A percentile compares a stretch with the other conserved stretches of the same genome.
These are phyloP conservation scores for Centropyge bicolor DNA, from an alignment of 2,797 vertebrate species.

Conservation along the genomic window DNA sequence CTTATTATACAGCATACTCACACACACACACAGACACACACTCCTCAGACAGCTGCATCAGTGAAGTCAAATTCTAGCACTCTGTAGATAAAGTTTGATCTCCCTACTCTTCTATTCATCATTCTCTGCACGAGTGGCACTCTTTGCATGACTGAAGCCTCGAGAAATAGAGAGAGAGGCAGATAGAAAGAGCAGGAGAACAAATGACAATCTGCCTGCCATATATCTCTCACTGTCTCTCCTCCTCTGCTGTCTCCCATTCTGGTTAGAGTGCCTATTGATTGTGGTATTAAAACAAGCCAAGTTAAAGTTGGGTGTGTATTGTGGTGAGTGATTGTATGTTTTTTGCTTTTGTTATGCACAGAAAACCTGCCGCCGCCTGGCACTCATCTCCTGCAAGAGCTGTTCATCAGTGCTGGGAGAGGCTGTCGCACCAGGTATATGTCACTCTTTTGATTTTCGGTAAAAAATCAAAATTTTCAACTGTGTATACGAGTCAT, in stretches of 20 bases:
- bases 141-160: slow-evolving; percentile 56
- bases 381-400: slow-evolving; percentile 88
- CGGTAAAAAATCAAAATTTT: neutral
- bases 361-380: slow-evolving; percentile 88
- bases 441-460: neutral
- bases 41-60: slow-evolving; percentile 41
- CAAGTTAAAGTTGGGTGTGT: slow-evolving; percentile 3
- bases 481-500: neutral
- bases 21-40: slow-evolving; percentile 24
- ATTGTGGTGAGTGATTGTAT: slow-evolving; percentile 36
- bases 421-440: slow-evolving; percentile 91
- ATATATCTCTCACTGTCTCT: slow-evolving; percentile 10
- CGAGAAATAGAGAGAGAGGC: slow-evolving; percentile 30
- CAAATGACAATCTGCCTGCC: slow-evolving; percentile 34
- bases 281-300: slow-evolving; percentile 36
- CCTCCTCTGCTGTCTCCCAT: slow-evolving; percentile 3
- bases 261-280: slow-evolving; percentile 17
- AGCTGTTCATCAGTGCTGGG: slow-evolving; percentile 91
- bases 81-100: slow-evolving; percentile 60
- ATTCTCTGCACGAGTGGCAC: slow-evolving; percentile 40
- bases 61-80: slow-evolving; percentile 43
- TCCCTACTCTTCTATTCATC: slow-evolving; percentile 51
- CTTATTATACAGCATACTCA: neutral
- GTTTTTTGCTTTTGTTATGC: slow-evolving; percentile 66
- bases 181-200: slow-evolving; percentile 43